Evolutionary conservation across 2,113 vertebrate genomes (phyloP).

Genomic region (Mirza zaza): DNA sequence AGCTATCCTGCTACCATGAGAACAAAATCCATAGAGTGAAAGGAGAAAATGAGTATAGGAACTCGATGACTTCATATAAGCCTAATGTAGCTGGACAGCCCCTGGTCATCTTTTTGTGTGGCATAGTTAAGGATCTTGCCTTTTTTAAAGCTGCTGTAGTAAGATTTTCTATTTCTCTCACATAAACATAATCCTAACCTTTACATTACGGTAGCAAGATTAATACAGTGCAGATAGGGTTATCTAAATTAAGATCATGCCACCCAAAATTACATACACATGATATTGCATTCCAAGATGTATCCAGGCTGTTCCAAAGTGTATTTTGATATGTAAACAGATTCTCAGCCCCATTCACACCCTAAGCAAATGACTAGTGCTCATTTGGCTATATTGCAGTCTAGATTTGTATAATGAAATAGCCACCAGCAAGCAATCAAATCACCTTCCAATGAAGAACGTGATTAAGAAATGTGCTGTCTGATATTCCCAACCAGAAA

Average conservation of each 20-base stretch:
- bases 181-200: background rate
- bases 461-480: background rate
- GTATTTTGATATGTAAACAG: background rate
- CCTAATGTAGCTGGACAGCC: background rate
- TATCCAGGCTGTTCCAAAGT: background rate
- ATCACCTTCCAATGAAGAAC: background rate
- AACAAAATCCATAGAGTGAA: background rate
- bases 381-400: background rate
- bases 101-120: background rate
- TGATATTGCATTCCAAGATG: background rate
- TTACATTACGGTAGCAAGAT: background rate
- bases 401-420: background rate
- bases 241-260: background rate
- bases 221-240: background rate
- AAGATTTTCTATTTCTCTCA: background rate
- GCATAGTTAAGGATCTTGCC: background rate
- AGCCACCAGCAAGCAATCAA: background rate
- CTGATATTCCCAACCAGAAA: background rate
- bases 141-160: background rate
- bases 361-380: background rate
- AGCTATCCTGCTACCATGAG: background rate
- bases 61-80: background rate
- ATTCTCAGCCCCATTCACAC: background rate
- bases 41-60: background rate
- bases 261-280: background rate